These are phyloP conservation scores for Antitype chi DNA, from an alignment of 2,888 invertebrate species.

Conservation along the genomic window DNA sequence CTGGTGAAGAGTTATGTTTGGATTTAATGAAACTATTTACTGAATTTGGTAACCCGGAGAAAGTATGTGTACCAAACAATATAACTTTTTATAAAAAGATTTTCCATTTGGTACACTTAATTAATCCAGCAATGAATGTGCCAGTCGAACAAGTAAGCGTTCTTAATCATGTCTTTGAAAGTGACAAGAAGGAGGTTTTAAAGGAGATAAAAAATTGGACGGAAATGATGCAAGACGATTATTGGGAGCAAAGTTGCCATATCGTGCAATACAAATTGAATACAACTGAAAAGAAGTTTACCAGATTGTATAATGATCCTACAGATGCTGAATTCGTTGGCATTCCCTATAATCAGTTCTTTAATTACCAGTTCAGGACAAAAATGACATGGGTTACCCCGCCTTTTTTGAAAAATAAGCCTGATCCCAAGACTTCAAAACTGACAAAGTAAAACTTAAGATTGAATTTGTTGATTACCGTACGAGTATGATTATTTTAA, in stretches of 20 bases:
- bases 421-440: neutral
- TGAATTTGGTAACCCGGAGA: conserved; percentile 53
- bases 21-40: conserved; percentile 44
- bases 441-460: neutral
- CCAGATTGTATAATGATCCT: neutral
- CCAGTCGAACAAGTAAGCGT: neutral
- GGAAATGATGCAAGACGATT: neutral
- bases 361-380: conserved; percentile 12
- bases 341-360: conserved; percentile 45
- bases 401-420: neutral
- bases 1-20: conserved; percentile 23
- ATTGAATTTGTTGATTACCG: neutral
- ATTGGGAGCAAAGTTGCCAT: conserved; percentile 53
- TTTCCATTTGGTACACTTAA: neutral
- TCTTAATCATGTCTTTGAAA: conserved; percentile 7
- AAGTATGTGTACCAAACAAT: conserved; percentile 26
- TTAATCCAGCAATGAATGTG: conserved; percentile 1
- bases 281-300: conserved; percentile 32
- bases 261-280: conserved; percentile 57
- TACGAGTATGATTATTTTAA: neutral
- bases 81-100: neutral
- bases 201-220: conserved; percentile 23
- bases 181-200: conserved; percentile 36
- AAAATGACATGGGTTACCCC: conserved; percentile 17
- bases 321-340: conserved; percentile 1